Conservation (phyloP, 2,888 invertebrate genomes). For the Dolichopus griseipennis region DNA sequence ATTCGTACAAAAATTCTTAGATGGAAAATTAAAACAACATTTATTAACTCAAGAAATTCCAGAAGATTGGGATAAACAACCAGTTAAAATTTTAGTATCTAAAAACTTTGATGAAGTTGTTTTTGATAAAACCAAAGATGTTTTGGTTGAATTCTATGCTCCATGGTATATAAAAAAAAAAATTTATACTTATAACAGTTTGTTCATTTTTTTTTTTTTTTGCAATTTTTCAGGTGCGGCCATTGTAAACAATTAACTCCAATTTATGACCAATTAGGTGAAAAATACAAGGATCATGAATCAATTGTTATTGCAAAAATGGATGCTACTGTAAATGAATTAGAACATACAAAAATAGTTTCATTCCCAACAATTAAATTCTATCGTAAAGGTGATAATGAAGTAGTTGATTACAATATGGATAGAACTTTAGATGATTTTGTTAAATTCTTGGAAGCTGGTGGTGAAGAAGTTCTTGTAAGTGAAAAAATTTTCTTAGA, state of each 20-base stretch:
- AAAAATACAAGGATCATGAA: slow-evolving; percentile 77
- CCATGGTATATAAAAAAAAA: slow-evolving; percentile 60
- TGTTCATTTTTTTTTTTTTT: neutral
- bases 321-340: slow-evolving; percentile 96
- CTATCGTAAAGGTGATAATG: slow-evolving; percentile 87
- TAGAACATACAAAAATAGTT: slow-evolving; percentile 89
- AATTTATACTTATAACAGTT: no score
- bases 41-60: slow-evolving; percentile 89
- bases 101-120: slow-evolving; percentile 94
- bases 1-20: slow-evolving; percentile 85
- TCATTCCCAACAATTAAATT: slow-evolving; percentile 92
- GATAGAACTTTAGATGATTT: slow-evolving; percentile 91
- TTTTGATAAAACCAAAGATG: slow-evolving; percentile 76
- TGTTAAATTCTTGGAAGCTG: slow-evolving; percentile 85
- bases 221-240: slow-evolving; percentile 54
- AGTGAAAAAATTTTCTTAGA: neutral
- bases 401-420: slow-evolving; percentile 84
- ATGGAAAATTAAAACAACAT: slow-evolving; percentile 90
- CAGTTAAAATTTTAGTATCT: slow-evolving; percentile 87
- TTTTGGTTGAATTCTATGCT: slow-evolving; percentile 98
- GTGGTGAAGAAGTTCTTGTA: slow-evolving; percentile 57
- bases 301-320: slow-evolving; percentile 94
- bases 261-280: slow-evolving; percentile 92
- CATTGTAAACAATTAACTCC: slow-evolving; percentile 97
- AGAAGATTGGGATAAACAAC: slow-evolving; percentile 91